These are phyloP conservation scores for Myotis daubentonii DNA, from an alignment of 2,797 vertebrate genomes.

Conservation along the genomic window DNA sequence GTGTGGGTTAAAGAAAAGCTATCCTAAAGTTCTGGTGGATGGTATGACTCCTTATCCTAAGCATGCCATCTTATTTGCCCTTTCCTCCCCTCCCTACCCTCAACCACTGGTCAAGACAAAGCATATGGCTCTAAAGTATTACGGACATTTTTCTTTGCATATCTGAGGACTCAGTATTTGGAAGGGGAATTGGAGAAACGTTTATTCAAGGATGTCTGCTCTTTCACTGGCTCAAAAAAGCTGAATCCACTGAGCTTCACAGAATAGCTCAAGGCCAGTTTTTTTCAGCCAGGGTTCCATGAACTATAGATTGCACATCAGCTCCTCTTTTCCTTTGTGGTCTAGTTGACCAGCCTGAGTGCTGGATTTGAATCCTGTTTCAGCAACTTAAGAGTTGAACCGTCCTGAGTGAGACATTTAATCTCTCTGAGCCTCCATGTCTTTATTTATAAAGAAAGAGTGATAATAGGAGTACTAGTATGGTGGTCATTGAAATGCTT, in stretches of 20 bases:
- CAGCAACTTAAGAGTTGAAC: neutral
- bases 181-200: neutral
- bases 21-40: neutral
- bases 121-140: neutral
- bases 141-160: conserved; percentile 9
- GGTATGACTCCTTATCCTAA: neutral
- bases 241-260: neutral
- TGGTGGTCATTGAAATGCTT: neutral
- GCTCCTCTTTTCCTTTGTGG: neutral
- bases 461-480: neutral
- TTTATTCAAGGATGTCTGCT: neutral
- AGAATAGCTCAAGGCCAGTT: neutral
- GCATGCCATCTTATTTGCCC: neutral
- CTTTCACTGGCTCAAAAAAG: neutral
- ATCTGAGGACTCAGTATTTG: neutral
- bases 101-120: neutral
- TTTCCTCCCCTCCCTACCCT: neutral
- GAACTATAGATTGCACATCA: neutral
- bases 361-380: neutral
- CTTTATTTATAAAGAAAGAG: neutral
- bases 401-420: neutral
- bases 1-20: neutral
- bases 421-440: neutral
- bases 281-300: neutral
- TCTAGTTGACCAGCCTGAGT: neutral